Base-by-base conservation (phyloP, 2,888 invertebrate genomes). In the Drosophila barbarae region DNA sequence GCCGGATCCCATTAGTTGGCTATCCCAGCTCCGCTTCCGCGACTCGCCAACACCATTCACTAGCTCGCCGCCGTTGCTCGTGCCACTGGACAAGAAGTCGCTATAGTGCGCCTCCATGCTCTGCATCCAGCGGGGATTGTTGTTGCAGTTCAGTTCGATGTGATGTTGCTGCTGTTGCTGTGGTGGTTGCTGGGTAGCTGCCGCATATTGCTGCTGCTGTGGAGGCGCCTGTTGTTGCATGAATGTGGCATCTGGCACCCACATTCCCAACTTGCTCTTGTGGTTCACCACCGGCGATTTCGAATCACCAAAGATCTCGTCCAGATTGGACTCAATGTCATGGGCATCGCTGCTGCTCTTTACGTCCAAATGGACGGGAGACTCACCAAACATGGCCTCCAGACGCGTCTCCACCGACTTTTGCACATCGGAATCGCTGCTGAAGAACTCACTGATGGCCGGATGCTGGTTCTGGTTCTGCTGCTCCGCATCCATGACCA, bases 351-450 rank as follows among this genome's bases (percentile, higher is more conserved):
- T 85, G 71, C 76, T 72, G 42, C 70, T 75, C 58, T 87, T 85
- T 15, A 84, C 85, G 51, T 81, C 85, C 53, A 88, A 73, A 53
- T 87, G 86, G 10, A 89, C 89, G 0, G 89, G 89, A 0, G 89
- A 89, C 71, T 89, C 90, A 1, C 89, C 89, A 47, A 90, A 90
- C 88, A 90, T 90, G 10, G 89, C 89, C 61, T 90, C 90, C 36
- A 90, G 73, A 8, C 89, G 85, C 7, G 87, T 89, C 65, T 90
- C 90, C 51, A 90, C 90, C 0, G 89, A 88, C 70, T 90, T 90
- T 34, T 86, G 88, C 6, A 88, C 88, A 69, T 87, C 87, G 18
- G 86, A 80, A 32, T 87, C 84, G 8, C 87, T 80, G 65, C 79
- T 87, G 39, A 89, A 89, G 71, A 89, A 86, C 64, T 89, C 89